These are phyloP conservation scores for Ceriagrion tenellum DNA, from an alignment of 2,888 invertebrate species.

Conservation along the genomic window DNA sequence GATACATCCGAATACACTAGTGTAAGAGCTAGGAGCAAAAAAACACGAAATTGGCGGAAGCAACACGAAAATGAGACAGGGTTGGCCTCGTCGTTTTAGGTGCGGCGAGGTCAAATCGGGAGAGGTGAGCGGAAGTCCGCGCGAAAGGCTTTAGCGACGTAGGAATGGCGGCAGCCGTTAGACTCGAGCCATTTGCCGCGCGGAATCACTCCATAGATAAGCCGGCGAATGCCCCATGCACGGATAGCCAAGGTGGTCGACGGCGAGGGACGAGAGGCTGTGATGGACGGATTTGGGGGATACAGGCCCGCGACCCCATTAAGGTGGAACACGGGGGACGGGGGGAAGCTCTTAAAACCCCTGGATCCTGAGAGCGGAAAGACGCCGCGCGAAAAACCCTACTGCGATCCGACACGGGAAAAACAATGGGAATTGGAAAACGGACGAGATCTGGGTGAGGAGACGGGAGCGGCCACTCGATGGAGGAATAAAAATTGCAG, in stretches of 20 bases:
- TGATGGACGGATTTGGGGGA: conserved; percentile 38
- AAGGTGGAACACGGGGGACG: neutral
- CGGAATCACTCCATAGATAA: conserved; percentile 39
- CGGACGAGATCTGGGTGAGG: neutral
- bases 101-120: neutral
- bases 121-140: neutral
- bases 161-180: conserved; percentile 20
- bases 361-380: neutral
- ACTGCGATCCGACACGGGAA: neutral
- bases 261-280: neutral
- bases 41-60: too few relatives aligned
- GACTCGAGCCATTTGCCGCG: conserved; percentile 60
- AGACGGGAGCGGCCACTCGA: neutral
- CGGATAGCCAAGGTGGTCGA: conserved; percentile 8
- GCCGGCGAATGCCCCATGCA: conserved; percentile 2
- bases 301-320: neutral
- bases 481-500: neutral
- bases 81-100: too few relatives aligned
- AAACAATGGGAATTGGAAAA: neutral
- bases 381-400: neutral
- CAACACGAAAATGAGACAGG: neutral
- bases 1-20: too few relatives aligned
- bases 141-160: neutral
- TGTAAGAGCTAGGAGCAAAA: too few relatives aligned
- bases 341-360: neutral